Evolutionary conservation across 2,888 invertebrate genomes (phyloP), one percentile per base, ranked within the genome.

Genomic region (Pogonocherus hispidulus): DNA sequence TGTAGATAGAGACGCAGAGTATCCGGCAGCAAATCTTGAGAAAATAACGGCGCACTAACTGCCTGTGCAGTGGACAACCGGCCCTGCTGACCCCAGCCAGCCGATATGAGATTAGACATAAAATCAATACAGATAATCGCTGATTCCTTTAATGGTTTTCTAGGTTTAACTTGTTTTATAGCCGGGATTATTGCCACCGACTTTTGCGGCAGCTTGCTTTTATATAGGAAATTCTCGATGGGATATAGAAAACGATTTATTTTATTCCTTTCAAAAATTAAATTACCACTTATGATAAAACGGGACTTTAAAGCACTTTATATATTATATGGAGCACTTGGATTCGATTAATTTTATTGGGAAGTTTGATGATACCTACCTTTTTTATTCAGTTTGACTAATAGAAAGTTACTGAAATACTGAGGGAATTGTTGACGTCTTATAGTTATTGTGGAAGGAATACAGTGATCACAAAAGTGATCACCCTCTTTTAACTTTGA

Each of bases 61-160:
- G 74, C 70, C 71, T 52, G 65, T 63, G 56, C 70, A 67, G 66
- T 69, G 70, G 71, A 72, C 72, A 70, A 70, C 57, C 66, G 51
- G 56, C 65, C 37, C 22, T 27, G 35, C 66, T 60, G 68, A 59
- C 69, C 59, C 73, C 71, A 66, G 67, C 66, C 56, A 67, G 67
- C 75, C 76, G 74, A 78, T 79, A 79, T 78, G 75, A 78, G 79
- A 80, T 81, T 78, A 77, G 80, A 82, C 81, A 73, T 75, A 79
- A 82, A 82, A 83, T 83, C 82, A 75, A 83, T 83, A 79, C 77
- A 79, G 82, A 83, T 83, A 82, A 82, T 83, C 82, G 81, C 77
- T 80, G 81, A 82, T 82, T 82, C 81, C 78, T 81, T 81, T 82
- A 82, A 83, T 81, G 80, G 81, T 80, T 81, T 81, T 80, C 74